Base-by-base conservation (phyloP, 2,113 vertebrate species). In the Oreochromis spilurus region DNA sequence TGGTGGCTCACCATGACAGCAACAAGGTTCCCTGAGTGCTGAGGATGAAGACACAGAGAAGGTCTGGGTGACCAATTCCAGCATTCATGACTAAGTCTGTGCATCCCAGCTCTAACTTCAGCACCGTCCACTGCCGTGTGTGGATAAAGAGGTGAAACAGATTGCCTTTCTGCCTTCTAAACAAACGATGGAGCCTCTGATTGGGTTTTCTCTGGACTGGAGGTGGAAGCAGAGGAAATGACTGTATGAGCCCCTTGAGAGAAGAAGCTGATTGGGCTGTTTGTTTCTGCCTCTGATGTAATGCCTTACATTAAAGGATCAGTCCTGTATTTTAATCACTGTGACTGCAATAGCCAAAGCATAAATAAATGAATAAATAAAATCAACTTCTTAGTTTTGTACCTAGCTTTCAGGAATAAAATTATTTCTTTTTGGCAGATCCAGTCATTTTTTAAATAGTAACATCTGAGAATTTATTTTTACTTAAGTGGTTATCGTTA, bases 241-340 rank as follows among this genome's bases (percentile, higher is more conserved):
- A 58, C 84, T 1, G 1, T 10, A 40, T 48, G 57, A 29, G 21
- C 57, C 40, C 38, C 53, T 14, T 14, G 6, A 38, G 48, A 77
- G 17, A 79, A 0, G 16, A 57, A 72, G 54, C 85, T 83, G 89
- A 91, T 81, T 55, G 89, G 89, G 0, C 75, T 60, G 14, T 24
- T 79, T 45, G 12, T 40, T 8, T 86, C 62, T 52, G 9, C 16
- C 6, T 4, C 13, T 93, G 88, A 93, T 87, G 88, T 83, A 70
- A 90, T 81, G 70, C 0, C 2, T 26, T 72, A 53, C 2, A 24
- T 31, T 60, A 67, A 57, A 84, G 58, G 79, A 24, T 58, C 40
- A 26, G 19, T 38, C n/a, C 57, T 13, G 34, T 45, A 40, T 52
- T 86, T 78, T 85, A 40, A 45, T 55, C 26, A 19, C 75, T 11